phyloP scores from a whole-genome alignment of 2,888 invertebrate genomes.

The Spilarctia lutea region DNA sequence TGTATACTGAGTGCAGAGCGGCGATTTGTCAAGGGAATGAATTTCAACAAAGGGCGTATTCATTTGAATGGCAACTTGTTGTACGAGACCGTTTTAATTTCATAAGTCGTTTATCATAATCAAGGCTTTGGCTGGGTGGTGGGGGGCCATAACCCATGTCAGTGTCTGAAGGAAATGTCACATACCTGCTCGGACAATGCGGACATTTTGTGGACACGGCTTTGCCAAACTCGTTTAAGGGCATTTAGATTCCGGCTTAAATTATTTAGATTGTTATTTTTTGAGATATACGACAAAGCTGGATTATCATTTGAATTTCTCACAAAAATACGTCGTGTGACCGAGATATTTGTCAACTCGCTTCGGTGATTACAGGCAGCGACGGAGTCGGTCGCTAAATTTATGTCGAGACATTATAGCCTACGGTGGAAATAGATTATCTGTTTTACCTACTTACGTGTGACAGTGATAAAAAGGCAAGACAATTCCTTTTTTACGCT shows the following conservation, averaged over 20 bases:
- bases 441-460: constrained; percentile 52
- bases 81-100: constrained; percentile 85
- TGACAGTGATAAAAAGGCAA: constrained; percentile 52
- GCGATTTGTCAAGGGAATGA: constrained; percentile 85
- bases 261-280: constrained; percentile 48
- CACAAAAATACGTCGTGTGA: constrained; percentile 49
- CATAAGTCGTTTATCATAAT: constrained; percentile 87
- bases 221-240: constrained; percentile 56
- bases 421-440: constrained; percentile 58
- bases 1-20: constrained; percentile 77
- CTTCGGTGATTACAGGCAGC: constrained; percentile 57
- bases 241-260: constrained; percentile 47
- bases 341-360: constrained; percentile 56
- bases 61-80: constrained; percentile 85
- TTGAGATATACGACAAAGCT: constrained; percentile 29
- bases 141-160: constrained; percentile 78
- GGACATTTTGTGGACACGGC: constrained; percentile 69
- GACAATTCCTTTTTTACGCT: constrained; percentile 35
- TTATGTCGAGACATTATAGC: constrained; percentile 54
- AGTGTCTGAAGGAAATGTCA: constrained; percentile 83
- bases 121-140: constrained; percentile 64
- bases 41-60: constrained; percentile 83
- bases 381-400: constrained; percentile 50
- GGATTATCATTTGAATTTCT: constrained; percentile 36
- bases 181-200: constrained; percentile 79